Evolutionary conservation across 1,140 invertebrate genomes (phyloP), one percentile per base, ranked within the genome.

Genomic region (Brachionus paranguensis): DNA sequence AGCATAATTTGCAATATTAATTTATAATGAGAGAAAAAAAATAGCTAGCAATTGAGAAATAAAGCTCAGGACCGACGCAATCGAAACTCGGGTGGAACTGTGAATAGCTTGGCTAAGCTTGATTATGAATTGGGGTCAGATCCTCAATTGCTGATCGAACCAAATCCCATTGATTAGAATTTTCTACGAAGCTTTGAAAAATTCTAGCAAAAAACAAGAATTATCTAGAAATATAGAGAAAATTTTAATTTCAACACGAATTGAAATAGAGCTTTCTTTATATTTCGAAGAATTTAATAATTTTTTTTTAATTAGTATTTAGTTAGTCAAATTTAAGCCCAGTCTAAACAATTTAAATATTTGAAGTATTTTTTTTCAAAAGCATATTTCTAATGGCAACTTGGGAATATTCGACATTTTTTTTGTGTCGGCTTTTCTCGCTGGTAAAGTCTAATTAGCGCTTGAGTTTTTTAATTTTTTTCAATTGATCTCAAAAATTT

Each of bases 161-260:
- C 53, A 60, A 60, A 60, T 60, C 53, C 8, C 10, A 60, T 20
- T 60, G 17, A 60, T 60, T 20, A 20, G n/a, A 17, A 20, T 27
- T 68, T 68, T 68, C n/a, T 68, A 33, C 17, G 27, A 41, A 68
- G 65, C 10, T 33, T 37, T 33, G 65, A 68, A 68, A 68, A 68
- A 33, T 41, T 33, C 65, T 41, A 33, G 33, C 27, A 41, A 68
- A 68, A 68, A 68, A 68, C 27, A 68, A 68, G 65, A 68, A 68
- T 68, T 68, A 68, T 68, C 65, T 68, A 68, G 65, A 68, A 68
- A n/a, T 33, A 68, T 68, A 68, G n/a, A 41, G 65, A 68, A 68
- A 68, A 60, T 60, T 68, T 68, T 68, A 68, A 68, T 68, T 68
- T 68, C 65, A 68, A 68, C 65, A 68, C 65, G 27, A 68, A 4